These are phyloP conservation scores for Anguilla megastoma DNA, from an alignment of 2,797 vertebrate species.

Conservation along the genomic window DNA sequence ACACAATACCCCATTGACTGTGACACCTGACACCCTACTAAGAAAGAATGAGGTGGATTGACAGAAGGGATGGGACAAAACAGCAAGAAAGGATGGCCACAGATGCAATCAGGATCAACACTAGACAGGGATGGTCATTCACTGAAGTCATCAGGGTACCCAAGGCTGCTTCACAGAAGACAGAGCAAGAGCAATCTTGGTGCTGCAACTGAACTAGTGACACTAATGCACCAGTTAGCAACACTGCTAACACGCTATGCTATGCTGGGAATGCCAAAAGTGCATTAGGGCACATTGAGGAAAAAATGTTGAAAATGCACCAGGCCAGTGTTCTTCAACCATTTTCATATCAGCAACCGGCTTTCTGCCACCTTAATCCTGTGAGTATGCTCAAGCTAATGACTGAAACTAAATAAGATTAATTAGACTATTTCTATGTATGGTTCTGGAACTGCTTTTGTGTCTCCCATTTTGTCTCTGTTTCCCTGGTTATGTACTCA, in stretches of 20 bases:
- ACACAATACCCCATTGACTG: conserved; percentile 12
- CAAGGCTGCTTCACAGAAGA: background rate
- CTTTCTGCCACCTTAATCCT: background rate
- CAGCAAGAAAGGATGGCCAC: background rate
- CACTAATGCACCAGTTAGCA: background rate
- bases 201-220: background rate
- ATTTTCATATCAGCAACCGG: background rate
- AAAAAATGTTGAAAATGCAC: background rate
- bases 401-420: background rate
- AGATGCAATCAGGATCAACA: background rate
- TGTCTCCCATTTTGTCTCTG: too few species aligned
- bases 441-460: too few species aligned
- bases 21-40: background rate
- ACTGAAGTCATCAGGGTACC: background rate
- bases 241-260: background rate
- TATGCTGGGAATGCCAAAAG: background rate
- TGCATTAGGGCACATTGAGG: background rate
- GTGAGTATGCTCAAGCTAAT: background rate
- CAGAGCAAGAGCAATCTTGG: background rate
- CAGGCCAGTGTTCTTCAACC: background rate
- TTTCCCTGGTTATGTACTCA: too few species aligned
- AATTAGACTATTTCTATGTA: too few species aligned
- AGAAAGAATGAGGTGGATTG: background rate
- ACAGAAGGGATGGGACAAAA: background rate
- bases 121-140: background rate